Conservation (phyloP, 2,797 vertebrate genomes). For the Scomberomorus guttatus region DNA sequence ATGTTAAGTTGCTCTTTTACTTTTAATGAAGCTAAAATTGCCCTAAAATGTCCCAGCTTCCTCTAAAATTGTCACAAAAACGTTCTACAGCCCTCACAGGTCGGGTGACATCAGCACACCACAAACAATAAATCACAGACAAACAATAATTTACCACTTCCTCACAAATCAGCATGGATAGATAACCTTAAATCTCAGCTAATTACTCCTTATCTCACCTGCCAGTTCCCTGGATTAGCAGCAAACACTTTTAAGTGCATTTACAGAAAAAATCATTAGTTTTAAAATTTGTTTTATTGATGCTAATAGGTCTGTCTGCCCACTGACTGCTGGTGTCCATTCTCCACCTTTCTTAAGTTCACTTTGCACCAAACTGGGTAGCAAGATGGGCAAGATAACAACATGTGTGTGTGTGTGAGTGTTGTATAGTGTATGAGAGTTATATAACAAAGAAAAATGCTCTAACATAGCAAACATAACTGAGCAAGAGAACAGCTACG, state of each 20-base stretch:
- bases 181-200: slow-evolving; percentile 66
- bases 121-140: slow-evolving; percentile 66
- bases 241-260: slow-evolving; percentile 53
- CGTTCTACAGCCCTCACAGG: not conserved
- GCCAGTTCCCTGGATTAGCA: slow-evolving; percentile 49
- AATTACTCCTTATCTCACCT: slow-evolving; percentile 68
- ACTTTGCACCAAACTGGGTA: slow-evolving; percentile 36
- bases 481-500: not conserved
- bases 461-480: slow-evolving; percentile 6
- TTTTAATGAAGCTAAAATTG: not conserved
- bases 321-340: slow-evolving; percentile 27
- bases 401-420: not conserved
- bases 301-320: slow-evolving; percentile 44
- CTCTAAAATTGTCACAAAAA: not conserved
- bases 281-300: slow-evolving; percentile 70
- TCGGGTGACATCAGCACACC: slow-evolving; percentile 21
- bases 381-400: slow-evolving; percentile 10
- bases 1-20: not conserved
- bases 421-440: not conserved
- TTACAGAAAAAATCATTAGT: slow-evolving; percentile 59
- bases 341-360: slow-evolving; percentile 29
- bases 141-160: slow-evolving; percentile 57
- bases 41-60: slow-evolving; percentile 9
- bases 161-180: slow-evolving; percentile 40
- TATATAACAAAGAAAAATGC: slow-evolving; percentile 1